A percentile compares a stretch with the other conserved stretches of the same genome.
Evolutionary conservation across 2,888 invertebrate genomes (phyloP).

Genomic region (Zaprionus bogoriensis): DNA sequence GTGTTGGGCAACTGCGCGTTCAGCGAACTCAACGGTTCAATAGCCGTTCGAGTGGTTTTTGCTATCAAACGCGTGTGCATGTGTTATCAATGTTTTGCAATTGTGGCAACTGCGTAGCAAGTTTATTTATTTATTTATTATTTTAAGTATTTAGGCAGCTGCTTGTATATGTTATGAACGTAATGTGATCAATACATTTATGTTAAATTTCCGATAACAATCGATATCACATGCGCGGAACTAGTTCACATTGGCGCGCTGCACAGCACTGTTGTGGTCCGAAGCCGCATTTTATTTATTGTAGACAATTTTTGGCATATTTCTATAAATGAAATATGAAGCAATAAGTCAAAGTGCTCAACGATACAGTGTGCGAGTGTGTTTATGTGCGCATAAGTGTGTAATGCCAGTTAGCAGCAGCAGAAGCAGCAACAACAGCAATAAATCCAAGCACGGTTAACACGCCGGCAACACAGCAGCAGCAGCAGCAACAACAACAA

Average conservation of each 20-base stretch:
- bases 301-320: conserved; percentile 13
- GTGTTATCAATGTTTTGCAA: not conserved
- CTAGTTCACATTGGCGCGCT: conserved; percentile 17
- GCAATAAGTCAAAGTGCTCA: not conserved
- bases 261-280: conserved; percentile 21
- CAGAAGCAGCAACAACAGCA: not conserved
- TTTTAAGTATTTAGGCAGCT: not conserved
- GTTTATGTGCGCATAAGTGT: not conserved
- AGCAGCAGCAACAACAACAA: conserved; percentile 7
- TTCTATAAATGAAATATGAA: conserved; percentile 20
- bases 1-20: not conserved
- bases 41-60: not conserved
- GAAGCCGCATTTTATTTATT: conserved; percentile 52
- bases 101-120: not conserved
- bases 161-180: no score
- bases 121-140: not conserved
- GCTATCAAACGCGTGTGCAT: not conserved
- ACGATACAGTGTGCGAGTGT: not conserved
- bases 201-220: not conserved
- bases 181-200: not conserved
- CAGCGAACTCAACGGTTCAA: not conserved
- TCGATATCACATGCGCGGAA: conserved; percentile 1
- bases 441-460: not conserved
- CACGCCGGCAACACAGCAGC: conserved; percentile 2
- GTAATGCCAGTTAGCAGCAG: not conserved